These are phyloP conservation scores for Pyrrhia umbra DNA, from an alignment of 2,888 invertebrate genomes.

Conservation along the genomic window DNA sequence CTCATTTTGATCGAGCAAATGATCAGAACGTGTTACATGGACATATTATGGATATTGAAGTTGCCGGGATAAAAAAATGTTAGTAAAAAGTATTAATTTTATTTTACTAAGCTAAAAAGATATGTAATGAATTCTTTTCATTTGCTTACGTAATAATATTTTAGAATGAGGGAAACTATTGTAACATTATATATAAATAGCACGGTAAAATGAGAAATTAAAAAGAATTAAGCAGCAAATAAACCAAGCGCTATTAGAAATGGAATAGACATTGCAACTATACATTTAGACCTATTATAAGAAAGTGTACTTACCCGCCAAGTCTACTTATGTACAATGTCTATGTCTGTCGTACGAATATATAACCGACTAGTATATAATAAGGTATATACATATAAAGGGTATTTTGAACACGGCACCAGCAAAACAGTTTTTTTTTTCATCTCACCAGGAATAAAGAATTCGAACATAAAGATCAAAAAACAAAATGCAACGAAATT, in stretches of 20 bases:
- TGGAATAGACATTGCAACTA: conserved; percentile 69
- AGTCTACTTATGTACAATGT: conserved; percentile 53
- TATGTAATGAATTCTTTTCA: conserved; percentile 65
- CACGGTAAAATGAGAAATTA: conserved; percentile 65
- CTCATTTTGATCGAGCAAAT: conserved; percentile 65
- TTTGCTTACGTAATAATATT: conserved; percentile 61
- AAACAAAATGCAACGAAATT: conserved; percentile 71
- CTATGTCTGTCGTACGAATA: conserved; percentile 44
- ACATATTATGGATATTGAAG: not conserved
- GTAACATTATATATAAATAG: conserved; percentile 53
- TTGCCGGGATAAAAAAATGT: not conserved
- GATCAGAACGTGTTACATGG: conserved; percentile 58
- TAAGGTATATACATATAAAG: conserved; percentile 37
- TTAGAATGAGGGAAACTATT: conserved; percentile 48
- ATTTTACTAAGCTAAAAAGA: conserved; percentile 13
- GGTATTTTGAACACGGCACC: conserved; percentile 66
- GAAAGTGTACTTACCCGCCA: conserved; percentile 58
- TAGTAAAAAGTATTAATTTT: not conserved
- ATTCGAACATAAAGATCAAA: conserved; percentile 49
- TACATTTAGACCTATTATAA: conserved; percentile 55
- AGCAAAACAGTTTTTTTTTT: conserved; percentile 71
- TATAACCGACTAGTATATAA: conserved; percentile 43
- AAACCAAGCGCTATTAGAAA: conserved; percentile 77
- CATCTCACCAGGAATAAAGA: conserved; percentile 27
- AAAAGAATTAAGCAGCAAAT: conserved; percentile 82